Base-by-base conservation (phyloP, 2,797 vertebrate genomes). In the Falco peregrinus region DNA sequence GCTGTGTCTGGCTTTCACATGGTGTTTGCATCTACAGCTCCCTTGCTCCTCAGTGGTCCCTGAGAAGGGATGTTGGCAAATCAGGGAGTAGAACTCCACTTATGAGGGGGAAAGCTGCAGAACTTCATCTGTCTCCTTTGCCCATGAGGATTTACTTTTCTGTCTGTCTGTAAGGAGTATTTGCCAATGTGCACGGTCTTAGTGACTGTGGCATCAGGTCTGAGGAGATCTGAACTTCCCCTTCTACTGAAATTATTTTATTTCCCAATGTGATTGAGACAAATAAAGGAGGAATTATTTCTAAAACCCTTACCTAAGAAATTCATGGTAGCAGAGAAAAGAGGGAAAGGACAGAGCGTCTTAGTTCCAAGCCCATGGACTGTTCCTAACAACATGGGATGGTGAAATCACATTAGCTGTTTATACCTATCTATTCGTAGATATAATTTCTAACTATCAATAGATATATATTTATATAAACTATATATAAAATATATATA, bases 141-240 rank as follows among this genome's bases (percentile, higher is more conserved):
- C 4, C 4, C 64, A n/a, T 6, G 13, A 26, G 6, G 21, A 53
- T 78, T 83, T 74, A 53, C 7, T 71, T 68, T 82, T 71, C 18
- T 53, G 37, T 3, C 1, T 41, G 9, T 43, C 73, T 33, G 11
- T 63, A 67, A 67, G 10, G 4, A 39, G 8, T 65, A 56, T 33
- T 69, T 65, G 13, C 3, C 28, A 54, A 87, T 6, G 9, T 21
- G 4, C 12, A 10, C 0, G 0, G 41, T 71, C 48, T 71, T 50
- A 29, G 12, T 63, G 17, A 50, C 8, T 35, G 24, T 53, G 37
- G 13, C 21, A 65, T 73, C 7, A 10, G 9, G 24, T 16, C 11
- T 65, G 16, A 9, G 5, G 47, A 79, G 13, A 21, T 39, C 10
- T 74, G 73, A 77, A 43, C 18, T 73, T 48, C 17, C 6, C 5